A percentile compares a stretch with the other conserved stretches of the same genome.
Evolutionary conservation across 2,888 invertebrate genomes (phyloP).

Genomic region (Cataglyphis livida): DNA sequence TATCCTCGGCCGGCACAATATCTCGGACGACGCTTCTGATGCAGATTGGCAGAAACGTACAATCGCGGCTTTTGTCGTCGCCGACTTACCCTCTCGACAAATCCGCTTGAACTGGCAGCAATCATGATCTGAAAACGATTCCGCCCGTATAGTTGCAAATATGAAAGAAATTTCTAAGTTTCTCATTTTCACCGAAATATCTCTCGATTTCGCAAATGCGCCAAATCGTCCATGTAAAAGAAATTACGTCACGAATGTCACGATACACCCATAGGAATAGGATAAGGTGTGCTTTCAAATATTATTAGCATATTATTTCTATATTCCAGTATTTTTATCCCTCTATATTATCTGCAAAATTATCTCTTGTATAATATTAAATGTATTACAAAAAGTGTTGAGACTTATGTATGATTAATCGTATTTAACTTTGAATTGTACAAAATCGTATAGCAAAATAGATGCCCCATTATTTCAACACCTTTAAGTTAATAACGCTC

Average conservation of each 20-base stretch:
- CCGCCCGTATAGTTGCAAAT: neutral
- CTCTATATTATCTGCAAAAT: neutral
- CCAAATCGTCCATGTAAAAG: neutral
- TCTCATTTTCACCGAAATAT: neutral
- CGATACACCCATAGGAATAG: neutral
- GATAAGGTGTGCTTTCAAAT: neutral
- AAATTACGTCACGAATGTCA: neutral
- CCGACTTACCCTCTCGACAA: slow-evolving; percentile 5
- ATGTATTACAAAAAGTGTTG: neutral
- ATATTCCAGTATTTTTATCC: neutral
- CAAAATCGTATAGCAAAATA: neutral
- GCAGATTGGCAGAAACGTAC: slow-evolving; percentile 65
- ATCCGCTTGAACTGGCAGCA: slow-evolving; percentile 17
- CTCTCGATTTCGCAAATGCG: neutral
- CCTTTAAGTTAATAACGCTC: slow-evolving; percentile 36
- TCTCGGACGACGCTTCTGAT: slow-evolving; percentile 58
- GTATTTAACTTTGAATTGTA: neutral
- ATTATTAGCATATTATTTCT: neutral
- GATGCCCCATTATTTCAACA: slow-evolving; percentile 9
- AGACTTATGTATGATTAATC: neutral
- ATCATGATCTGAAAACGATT: slow-evolving; percentile 7
- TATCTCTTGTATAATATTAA: neutral
- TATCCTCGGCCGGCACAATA: slow-evolving; percentile 66
- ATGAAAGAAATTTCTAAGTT: neutral
- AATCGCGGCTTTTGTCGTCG: slow-evolving; percentile 47